Percentiles rank a stretch among this genome's conserved stretches.
Conservation (phyloP, 2,888 invertebrate species). For the Anthrax anthrax region DNA sequence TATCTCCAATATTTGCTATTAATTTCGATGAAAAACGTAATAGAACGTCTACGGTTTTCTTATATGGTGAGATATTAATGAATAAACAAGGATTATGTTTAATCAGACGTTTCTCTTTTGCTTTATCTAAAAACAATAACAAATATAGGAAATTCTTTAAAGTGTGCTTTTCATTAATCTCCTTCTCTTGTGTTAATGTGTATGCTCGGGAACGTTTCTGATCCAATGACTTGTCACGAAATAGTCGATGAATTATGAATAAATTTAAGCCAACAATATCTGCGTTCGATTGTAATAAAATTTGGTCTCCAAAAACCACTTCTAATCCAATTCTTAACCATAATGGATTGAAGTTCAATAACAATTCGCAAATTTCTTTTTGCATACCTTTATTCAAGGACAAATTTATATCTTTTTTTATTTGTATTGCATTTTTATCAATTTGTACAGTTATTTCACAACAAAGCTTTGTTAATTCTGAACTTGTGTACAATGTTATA, state of each 20-base stretch:
- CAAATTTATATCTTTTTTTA: constrained; percentile 63
- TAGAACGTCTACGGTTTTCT: constrained; percentile 65
- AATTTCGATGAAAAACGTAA: constrained; percentile 64
- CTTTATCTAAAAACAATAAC: constrained; percentile 72
- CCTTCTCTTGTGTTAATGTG: constrained; percentile 50
- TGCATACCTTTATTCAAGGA: constrained; percentile 73
- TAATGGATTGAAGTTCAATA: constrained; percentile 75
- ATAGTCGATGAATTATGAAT: constrained; percentile 62
- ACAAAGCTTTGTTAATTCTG: constrained; percentile 47
- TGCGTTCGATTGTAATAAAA: constrained; percentile 60
- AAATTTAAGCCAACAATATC: constrained; percentile 63
- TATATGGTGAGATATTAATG: constrained; percentile 52
- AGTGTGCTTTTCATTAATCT: constrained; percentile 61
- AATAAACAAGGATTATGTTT: constrained; percentile 85
- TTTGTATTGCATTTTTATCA: constrained; percentile 55
- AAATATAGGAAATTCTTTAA: constrained; percentile 72
- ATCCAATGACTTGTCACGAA: constrained; percentile 57
- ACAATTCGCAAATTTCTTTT: constrained; percentile 55
- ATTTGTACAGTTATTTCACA: constrained; percentile 54
- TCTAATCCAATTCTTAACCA: constrained; percentile 84
- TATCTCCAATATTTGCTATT: constrained; percentile 68
- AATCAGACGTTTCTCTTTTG: constrained; percentile 65
- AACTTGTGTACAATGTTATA: constrained; percentile 45
- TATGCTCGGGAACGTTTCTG: constrained; percentile 33
- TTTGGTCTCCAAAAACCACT: constrained; percentile 61